These are phyloP conservation scores for Tiliacea aurago DNA, from an alignment of 2,888 invertebrate species.

Conservation along the genomic window DNA sequence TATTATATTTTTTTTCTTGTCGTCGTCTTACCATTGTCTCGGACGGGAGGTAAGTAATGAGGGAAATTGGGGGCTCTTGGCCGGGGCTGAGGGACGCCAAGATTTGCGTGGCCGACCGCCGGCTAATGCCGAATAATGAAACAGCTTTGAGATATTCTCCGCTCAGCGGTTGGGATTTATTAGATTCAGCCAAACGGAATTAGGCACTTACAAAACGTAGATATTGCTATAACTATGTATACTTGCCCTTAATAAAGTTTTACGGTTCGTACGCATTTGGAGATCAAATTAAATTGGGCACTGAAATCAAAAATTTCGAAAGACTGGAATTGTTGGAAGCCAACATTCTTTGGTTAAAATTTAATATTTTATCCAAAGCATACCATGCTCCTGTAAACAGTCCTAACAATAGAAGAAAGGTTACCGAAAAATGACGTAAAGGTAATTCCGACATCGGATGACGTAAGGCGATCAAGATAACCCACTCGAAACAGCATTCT, in stretches of 20 bases:
- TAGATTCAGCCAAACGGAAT: constrained; percentile 86
- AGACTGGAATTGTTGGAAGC: background rate
- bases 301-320: constrained; percentile 23
- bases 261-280: constrained; percentile 47
- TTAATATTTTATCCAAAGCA: background rate
- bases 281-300: constrained; percentile 50
- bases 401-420: constrained; percentile 36
- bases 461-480: constrained; percentile 54
- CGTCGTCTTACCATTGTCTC: constrained; percentile 90
- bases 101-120: constrained; percentile 89
- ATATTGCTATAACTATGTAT: constrained; percentile 65
- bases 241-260: constrained; percentile 63
- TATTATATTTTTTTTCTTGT: constrained; percentile 90
- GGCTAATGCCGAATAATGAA: constrained; percentile 89
- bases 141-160: constrained; percentile 86
- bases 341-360: constrained; percentile 4
- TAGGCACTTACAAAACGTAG: constrained; percentile 76
- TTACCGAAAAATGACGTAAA: constrained; percentile 49
- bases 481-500: constrained; percentile 42
- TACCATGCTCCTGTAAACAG: constrained; percentile 1
- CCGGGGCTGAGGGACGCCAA: constrained; percentile 83
- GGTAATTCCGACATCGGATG: constrained; percentile 50
- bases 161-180: constrained; percentile 86
- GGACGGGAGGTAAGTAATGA: constrained; percentile 90
- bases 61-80: constrained; percentile 89